Evolutionary conservation across 2,888 invertebrate genomes (phyloP), one percentile per base, ranked within the genome.

Genomic region (Sphaeridia pumilis): DNA sequence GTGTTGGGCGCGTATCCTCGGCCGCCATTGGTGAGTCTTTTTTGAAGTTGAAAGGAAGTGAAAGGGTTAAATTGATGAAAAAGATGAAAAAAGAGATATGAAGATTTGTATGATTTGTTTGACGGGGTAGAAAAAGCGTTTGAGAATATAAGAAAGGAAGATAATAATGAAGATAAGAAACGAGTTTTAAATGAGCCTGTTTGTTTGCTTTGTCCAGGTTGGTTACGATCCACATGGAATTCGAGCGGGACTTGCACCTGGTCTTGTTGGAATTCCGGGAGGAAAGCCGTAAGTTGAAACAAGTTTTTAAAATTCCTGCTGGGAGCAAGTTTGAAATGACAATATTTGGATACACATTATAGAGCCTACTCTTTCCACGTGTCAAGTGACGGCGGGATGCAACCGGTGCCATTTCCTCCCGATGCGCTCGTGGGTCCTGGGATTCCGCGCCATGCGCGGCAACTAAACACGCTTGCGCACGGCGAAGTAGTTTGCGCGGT

Each of bases 401-500:
- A 87, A 72, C 93, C 89, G 46, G 92, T 92, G 65, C 89, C 88
- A 55, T 94, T 94, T 75, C 93, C 93, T 26, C 83, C 87, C 24
- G 94, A 95, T 72, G 92, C 93, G 57, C 78, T 92, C 58, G 84
- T 88, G 69, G 90, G 88, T 22, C 87, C 89, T 31, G 94, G 92
- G 57, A 90, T 94, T 66, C 94, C 94, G 38, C 77, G 89, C 54
- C 89, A 90, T 72, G 90, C 92, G 52, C 79, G 89, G 41, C 89
- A 90, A 73, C 85, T 90, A 67, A 88, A 88, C 72, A 92, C 90
- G 14, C 76, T 95, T 58, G 84, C 83, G 60, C 94, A 95, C 72
- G 94, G 94, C 27, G 94, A 95, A 71, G 94, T 94, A 52, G 94
- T 94, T 25, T 94, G 94, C 73, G 94, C 94, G 34, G 95, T 95